Evolutionary conservation across 2,888 invertebrate species (phyloP), one percentile per base, ranked within the genome.

Genomic region (Agriopis leucophaearia): DNA sequence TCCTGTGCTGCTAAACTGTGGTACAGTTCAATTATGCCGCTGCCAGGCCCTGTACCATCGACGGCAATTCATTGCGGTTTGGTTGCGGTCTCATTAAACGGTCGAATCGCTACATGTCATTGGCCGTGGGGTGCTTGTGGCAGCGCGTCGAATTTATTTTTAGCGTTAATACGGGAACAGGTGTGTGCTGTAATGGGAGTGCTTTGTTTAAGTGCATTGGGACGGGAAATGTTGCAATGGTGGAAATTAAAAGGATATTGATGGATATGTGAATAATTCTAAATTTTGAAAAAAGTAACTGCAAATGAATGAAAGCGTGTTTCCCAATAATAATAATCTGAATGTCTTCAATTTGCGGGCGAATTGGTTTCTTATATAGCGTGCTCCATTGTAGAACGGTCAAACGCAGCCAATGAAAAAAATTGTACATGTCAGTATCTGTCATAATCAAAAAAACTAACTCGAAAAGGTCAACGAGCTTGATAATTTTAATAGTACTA

Each of bases 31-130:
- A 88, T 88, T 87, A 87, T 84, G 80, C 82, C 75, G 73, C 78
- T 81, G 80, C 79, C 82, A 78, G 74, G 73, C 76, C 80, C 79
- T 80, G 71, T 71, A 71, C 76, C 75, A 77, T 74, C 78, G 77
- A 78, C 76, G 78, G 84, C 88, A 83, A 88, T 86, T 85, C 87
- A 82, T 87, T 84, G 88, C 72, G 86, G 85, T 84, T 85, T 84
- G 87, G 82, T 86, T 83, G 88, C 71, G 87, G 85, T 85, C 84
- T 85, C 86, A 84, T 86, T 86, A 83, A 84, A 82, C 79, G 79
- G 79, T 81, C 77, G 80, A 81, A 83, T 80, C 78, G 76, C 76
- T 75, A 74, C 75, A 76, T 78, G 80, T 79, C 82, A 84, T 81
- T 84, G 81, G 81, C 71, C 76, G 68, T 52, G 51, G 65, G 69